These are phyloP conservation scores for Oxytorus armatus DNA, from an alignment of 2,888 invertebrate genomes.

Conservation along the genomic window DNA sequence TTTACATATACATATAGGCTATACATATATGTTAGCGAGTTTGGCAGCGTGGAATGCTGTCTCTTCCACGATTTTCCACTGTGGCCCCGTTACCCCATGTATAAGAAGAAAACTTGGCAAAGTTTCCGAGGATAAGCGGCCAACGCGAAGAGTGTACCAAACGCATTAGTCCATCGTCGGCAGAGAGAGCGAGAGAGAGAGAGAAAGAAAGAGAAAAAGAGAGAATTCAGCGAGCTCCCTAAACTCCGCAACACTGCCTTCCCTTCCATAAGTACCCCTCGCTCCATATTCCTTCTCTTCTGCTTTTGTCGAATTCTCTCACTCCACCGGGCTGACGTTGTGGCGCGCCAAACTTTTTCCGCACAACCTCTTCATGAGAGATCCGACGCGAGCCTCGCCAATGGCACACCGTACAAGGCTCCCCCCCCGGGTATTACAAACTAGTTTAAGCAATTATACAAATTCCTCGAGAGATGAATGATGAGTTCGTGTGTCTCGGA, in stretches of 20 bases:
- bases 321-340: constrained; percentile 48
- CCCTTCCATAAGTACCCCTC: constrained; percentile 44
- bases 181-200: constrained; percentile 34
- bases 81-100: constrained; percentile 46
- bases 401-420: constrained; percentile 37
- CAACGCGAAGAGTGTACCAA: constrained; percentile 65
- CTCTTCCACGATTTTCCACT: constrained; percentile 58
- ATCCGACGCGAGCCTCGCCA: constrained; percentile 33
- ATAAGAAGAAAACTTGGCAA: constrained; percentile 68
- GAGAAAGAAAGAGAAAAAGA: neutral
- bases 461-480: constrained; percentile 72
- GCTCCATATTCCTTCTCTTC: constrained; percentile 28
- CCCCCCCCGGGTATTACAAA: constrained; percentile 61
- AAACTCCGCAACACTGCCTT: constrained; percentile 51
- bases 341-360: constrained; percentile 58
- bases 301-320: constrained; percentile 44
- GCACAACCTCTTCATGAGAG: constrained; percentile 44
- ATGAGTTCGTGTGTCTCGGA: constrained; percentile 13
- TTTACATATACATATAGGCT: neutral
- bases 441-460: constrained; percentile 72
- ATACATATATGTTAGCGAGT: constrained; percentile 18
- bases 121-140: constrained; percentile 63
- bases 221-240: constrained; percentile 46
- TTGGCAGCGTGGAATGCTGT: constrained; percentile 53
- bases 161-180: constrained; percentile 65